Conservation (phyloP, 2,888 invertebrate genomes). For the Brenthis ino region DNA sequence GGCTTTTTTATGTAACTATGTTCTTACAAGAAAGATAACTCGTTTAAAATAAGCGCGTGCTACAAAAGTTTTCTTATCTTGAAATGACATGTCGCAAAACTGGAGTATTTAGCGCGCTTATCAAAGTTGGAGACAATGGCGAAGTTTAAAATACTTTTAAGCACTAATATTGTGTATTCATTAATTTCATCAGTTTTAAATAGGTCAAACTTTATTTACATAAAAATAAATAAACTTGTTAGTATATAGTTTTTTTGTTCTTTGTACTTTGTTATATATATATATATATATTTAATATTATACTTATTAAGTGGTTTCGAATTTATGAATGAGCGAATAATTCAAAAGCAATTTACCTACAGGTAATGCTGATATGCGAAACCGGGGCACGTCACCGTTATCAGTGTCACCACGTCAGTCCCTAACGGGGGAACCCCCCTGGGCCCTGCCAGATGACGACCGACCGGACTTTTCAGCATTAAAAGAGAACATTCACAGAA, state of each 20-base stretch:
- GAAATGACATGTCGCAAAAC: slow-evolving; percentile 1
- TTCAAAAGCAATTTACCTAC: slow-evolving; percentile 24
- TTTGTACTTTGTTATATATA: too few species aligned
- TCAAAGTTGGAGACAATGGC: slow-evolving; percentile 10
- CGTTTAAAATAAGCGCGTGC: slow-evolving; percentile 4
- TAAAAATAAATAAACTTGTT: too few species aligned
- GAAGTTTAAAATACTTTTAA: slow-evolving; percentile 6
- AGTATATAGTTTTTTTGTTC: too few species aligned
- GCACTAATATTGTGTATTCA: too few species aligned
- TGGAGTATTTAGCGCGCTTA: slow-evolving; percentile 5
- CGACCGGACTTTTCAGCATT: slow-evolving; percentile 95
- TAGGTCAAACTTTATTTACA: too few species aligned
- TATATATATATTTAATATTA: too few species aligned
- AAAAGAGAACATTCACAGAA: slow-evolving; percentile 91
- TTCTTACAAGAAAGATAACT: neutral
- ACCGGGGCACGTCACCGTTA: slow-evolving; percentile 75
- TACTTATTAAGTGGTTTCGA: too few species aligned
- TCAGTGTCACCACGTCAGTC: slow-evolving; percentile 77
- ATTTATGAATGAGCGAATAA: neutral
- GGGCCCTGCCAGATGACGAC: slow-evolving; percentile 91
- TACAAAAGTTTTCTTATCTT: slow-evolving; percentile 9
- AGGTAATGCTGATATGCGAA: slow-evolving; percentile 75
- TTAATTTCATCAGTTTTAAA: slow-evolving; percentile 1
- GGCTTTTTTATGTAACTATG: slow-evolving; percentile 1
- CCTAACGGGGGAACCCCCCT: slow-evolving; percentile 82